phyloP scores from a whole-genome alignment of 2,113 vertebrate species.

The Fukomys damarensis region DNA sequence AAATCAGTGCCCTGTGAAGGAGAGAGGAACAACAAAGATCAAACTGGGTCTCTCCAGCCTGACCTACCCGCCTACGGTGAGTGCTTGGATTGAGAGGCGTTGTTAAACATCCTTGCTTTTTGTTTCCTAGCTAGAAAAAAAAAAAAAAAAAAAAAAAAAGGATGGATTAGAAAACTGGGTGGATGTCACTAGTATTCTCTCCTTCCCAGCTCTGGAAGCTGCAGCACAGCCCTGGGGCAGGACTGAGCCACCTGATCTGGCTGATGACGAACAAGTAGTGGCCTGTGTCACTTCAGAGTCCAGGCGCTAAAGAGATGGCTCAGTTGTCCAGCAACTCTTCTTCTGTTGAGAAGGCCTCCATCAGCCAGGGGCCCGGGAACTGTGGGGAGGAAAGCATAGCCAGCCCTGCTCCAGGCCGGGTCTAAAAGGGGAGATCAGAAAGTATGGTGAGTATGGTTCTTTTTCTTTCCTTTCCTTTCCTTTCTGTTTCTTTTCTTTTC shows the following conservation, averaged over 20 bases:
- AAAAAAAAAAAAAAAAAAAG: no score
- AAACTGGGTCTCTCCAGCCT: accelerated
- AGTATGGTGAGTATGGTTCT: neutral
- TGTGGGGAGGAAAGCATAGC: neutral
- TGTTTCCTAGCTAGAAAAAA: neutral
- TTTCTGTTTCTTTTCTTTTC: no score
- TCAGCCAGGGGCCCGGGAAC: neutral
- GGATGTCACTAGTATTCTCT: accelerated
- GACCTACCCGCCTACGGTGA: neutral
- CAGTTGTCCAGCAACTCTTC: neutral
- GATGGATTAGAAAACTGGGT: neutral
- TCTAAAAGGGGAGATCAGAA: neutral
- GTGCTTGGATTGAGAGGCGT: neutral
- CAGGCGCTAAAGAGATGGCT: neutral
- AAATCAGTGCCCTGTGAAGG: neutral
- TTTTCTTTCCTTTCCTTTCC: neutral
- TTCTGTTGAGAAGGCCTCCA: neutral
- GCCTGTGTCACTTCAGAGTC: neutral
- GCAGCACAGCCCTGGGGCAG: accelerated
- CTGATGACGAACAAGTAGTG: neutral
- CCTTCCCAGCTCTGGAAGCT: neutral
- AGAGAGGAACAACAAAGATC: neutral
- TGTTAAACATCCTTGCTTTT: neutral
- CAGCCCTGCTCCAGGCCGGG: neutral
- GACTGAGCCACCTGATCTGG: neutral